Base-by-base conservation (phyloP, 2,888 invertebrate species). In the Sabatieria punctata region DNA sequence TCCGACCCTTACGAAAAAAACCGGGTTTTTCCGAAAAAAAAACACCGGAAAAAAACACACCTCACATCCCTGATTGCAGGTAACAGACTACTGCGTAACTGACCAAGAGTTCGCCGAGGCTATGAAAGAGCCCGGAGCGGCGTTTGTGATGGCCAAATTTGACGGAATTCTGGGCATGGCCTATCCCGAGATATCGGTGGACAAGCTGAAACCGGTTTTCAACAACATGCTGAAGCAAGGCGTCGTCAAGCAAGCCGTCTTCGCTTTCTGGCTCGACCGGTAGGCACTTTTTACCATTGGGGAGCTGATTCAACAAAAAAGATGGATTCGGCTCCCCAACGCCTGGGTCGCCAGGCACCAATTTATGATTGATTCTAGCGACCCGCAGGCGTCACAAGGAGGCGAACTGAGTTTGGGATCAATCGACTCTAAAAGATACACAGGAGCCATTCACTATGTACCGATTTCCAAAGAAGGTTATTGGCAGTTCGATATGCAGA, bases 81-180 rank as follows among this genome's bases (percentile, higher is more conserved):
- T 58, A 8, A 54, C 58, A 2, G 55, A 54, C 23, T 48, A 61
- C 22, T 64, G 63, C 49, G 61, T 57, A 13, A 49, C 49, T 2
- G 68, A 73, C 42, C 85, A 93, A 74, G 85, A 85, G n/a, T 97
- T 97, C 72, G 95, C 88, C 6, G 95, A 97, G 73, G 95, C 95
- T 1, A 67, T 85, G 49, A 79, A 79, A 59, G 89, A 97, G 71
- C 95, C 95, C 0, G 93, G 95, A 33, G 60, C 76, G 45, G 81
- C 88, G 13, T 97, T 97, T 72, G 84, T 95, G 23, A 91, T 91
- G 37, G 95, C 93, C 51, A 93, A 93, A 73, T 97, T 97, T 70
- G 97, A 97, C 70, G 71, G 97, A 51, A 95, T 97, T 63, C 76
- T 97, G 45, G 95, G 95, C 51, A 78, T 95, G 78, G 93, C 77